Evolutionary conservation across 2,888 invertebrate species (phyloP), one percentile per base, ranked within the genome.

Genomic region (Caenorhabditis drosophilae): DNA sequence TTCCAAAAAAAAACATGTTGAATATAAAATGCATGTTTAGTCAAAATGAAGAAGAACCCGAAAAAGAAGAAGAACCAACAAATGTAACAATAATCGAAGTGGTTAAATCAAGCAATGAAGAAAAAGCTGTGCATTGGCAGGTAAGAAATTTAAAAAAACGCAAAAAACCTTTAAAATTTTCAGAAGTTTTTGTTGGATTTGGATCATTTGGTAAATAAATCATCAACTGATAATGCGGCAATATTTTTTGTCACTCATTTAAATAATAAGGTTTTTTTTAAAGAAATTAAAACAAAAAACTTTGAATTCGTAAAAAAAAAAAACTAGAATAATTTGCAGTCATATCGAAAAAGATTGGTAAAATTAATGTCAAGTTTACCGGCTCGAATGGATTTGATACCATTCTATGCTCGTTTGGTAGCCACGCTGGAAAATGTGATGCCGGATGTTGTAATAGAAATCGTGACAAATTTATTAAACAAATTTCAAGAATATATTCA

Each of bases 331-430:
- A n/a, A n/a, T n/a, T n/a, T n/a, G n/a, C n/a, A n/a, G n/a, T 67
- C 52, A 18, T 63, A 73, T 42, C 67, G 78, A 0, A 80, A 80
- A 42, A 53, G 72, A 4, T 55, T 80, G 18, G 62, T 80, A 7
- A 75, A 76, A 18, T 52, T 80, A 12, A 49, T 76, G 40, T 49
- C 57, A n/a, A 66, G 68, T 4, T 70, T 73, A n/a, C 52, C 62
- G 16, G 53, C 62, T 11, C 55, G 69, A 44, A 56, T 81, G 23
- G 78, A 81, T 55, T 52, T 81, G 9, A 55, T 79, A 34, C 81
- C 81, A 12, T 81, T 81, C 51, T 78, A 76, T 51, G 75, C 77
- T 15, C 69, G 76, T 11, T 68, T 81, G 34, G 46, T 81, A n/a
- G 78, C 80, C 12, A 78, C 76, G 3, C 53, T 81, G 9, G 67